Evolutionary conservation across 2,888 invertebrate genomes (phyloP).

Genomic region (Agonopterix arenella): DNA sequence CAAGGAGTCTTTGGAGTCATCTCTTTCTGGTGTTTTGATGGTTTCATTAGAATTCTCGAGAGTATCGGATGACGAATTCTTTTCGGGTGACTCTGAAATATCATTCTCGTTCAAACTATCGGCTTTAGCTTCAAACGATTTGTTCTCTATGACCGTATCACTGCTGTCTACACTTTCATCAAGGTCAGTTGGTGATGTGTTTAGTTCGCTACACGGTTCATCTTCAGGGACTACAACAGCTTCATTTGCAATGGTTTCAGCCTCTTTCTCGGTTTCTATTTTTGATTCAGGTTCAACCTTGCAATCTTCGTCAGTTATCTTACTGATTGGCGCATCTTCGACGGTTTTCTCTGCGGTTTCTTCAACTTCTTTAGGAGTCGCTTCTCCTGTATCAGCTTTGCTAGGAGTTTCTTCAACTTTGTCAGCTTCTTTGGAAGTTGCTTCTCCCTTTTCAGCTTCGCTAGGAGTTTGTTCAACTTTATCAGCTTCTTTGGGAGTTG

Average conservation of each 20-base stretch:
- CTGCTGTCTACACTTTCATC: constrained; percentile 55
- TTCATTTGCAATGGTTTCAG: constrained; percentile 4
- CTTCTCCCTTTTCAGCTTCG: not conserved
- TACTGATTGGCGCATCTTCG: constrained; percentile 1
- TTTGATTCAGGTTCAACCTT: not conserved
- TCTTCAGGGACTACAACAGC: constrained; percentile 10
- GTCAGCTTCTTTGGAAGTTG: not conserved
- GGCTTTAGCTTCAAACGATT: constrained; percentile 34
- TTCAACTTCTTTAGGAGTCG: not conserved
- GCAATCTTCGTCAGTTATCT: not conserved
- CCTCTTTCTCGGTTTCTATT: not conserved
- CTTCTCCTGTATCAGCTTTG: not conserved
- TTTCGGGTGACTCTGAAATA: constrained; percentile 20
- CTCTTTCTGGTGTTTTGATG: constrained; percentile 31
- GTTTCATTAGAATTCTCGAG: constrained; percentile 33
- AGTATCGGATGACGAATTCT: constrained; percentile 26
- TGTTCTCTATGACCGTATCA: constrained; percentile 59
- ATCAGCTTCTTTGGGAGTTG: not conserved
- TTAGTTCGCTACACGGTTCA: constrained; percentile 16
- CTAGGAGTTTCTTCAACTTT: not conserved
- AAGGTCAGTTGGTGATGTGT: constrained; percentile 47
- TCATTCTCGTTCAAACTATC: constrained; percentile 25
- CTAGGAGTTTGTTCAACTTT: not conserved
- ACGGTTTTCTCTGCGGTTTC: not conserved
- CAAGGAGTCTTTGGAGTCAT: constrained; percentile 42